Evolutionary conservation across 2,113 vertebrate species (phyloP).

Genomic region (Chlorodrepanis virens): DNA sequence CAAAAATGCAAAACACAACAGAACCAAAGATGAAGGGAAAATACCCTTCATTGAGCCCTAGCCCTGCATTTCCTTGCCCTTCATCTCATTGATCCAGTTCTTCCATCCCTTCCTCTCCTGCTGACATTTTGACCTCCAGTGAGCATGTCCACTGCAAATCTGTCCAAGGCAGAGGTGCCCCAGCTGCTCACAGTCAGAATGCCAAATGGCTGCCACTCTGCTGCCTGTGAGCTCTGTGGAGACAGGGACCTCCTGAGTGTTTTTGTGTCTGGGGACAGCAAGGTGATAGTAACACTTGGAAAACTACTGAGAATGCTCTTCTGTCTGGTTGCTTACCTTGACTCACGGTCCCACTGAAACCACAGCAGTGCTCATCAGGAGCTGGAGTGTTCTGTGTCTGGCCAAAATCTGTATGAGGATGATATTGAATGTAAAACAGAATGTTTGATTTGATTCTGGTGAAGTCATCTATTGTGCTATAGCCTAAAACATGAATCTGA

Average conservation of each 20-base stretch:
- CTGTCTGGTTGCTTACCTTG: neutral
- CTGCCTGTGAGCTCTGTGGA: neutral
- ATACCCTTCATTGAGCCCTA: neutral
- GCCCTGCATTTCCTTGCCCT: neutral
- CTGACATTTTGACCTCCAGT: neutral
- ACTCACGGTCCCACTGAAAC: neutral
- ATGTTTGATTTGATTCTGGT: neutral
- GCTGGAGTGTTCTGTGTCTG: neutral
- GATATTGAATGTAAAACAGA: neutral
- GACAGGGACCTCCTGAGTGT: neutral
- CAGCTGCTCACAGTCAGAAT: neutral
- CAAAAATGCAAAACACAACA: neutral
- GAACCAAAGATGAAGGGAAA: neutral
- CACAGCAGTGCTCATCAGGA: neutral
- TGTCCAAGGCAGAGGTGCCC: neutral
- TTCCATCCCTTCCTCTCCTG: neutral
- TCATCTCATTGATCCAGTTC: neutral
- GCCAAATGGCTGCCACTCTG: neutral
- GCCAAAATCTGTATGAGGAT: neutral
- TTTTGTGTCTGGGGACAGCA: neutral
- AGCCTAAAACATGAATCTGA: neutral
- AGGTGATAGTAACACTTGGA: neutral
- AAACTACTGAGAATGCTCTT: neutral
- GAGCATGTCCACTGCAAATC: accelerated
- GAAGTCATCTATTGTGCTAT: neutral